Conservation (phyloP, 53 echinoderm and acorn worm genomes). For the Luidia sarsii region DNA sequence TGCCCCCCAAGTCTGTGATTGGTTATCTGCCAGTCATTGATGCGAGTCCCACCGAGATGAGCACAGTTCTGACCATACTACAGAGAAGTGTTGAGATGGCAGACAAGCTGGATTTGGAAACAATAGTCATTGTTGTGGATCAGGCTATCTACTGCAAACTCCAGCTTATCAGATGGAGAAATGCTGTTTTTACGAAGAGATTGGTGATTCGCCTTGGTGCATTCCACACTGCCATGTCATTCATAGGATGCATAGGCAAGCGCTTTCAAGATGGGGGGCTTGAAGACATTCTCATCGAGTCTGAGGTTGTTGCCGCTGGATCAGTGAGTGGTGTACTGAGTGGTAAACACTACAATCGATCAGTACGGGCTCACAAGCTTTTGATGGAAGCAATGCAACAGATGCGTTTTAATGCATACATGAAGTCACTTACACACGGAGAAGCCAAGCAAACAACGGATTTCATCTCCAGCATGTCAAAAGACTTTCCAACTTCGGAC, state of each 20-base stretch:
- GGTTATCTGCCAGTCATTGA: conserved; percentile 60
- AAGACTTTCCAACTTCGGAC: conserved; percentile 12
- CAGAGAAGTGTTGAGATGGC: conserved; percentile 53
- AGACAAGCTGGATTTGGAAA: conserved; percentile 44
- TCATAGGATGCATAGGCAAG: conserved; percentile 50
- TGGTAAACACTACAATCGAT: conserved; percentile 59
- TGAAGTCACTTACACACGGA: conserved; percentile 6
- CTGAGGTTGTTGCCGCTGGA: conserved; percentile 52
- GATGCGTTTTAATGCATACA: conserved; percentile 6
- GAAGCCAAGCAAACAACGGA: neutral
- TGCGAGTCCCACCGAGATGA: conserved; percentile 54
- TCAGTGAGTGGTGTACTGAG: conserved; percentile 58
- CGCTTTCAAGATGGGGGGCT: conserved; percentile 55
- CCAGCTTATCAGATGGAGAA: conserved; percentile 59
- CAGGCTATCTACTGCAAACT: conserved; percentile 69
- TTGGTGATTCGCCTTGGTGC: conserved; percentile 55
- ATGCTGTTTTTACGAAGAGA: neutral
- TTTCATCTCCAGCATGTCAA: conserved; percentile 5
- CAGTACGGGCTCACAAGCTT: conserved; percentile 58
- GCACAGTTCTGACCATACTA: conserved; percentile 56
- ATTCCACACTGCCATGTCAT: conserved; percentile 53
- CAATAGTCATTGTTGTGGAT: conserved; percentile 57
- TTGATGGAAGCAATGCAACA: conserved; percentile 45
- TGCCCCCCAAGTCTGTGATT: conserved; percentile 50
- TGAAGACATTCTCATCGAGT: conserved; percentile 56